These are phyloP conservation scores for Potorous gilbertii DNA, from an alignment of 2,797 vertebrate species.

Conservation along the genomic window DNA sequence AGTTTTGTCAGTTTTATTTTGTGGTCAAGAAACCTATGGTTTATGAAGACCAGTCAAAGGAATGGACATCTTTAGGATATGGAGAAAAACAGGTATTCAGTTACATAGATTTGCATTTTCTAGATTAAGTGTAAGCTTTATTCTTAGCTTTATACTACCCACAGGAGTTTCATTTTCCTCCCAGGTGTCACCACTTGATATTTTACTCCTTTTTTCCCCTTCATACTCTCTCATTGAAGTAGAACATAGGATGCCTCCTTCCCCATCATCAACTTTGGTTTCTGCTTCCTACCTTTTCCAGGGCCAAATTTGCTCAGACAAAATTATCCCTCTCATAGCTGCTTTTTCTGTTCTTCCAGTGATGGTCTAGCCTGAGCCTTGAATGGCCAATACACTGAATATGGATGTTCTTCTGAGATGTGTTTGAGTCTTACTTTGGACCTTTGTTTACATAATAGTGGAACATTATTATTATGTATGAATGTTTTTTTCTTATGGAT, in stretches of 20 bases:
- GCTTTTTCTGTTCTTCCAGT: not conserved
- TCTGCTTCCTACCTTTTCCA: not conserved
- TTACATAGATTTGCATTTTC: not conserved
- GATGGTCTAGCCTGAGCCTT: not conserved
- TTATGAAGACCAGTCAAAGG: slow-evolving; percentile 17
- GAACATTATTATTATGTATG: not conserved
- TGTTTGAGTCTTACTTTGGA: not conserved
- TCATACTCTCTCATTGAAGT: not conserved
- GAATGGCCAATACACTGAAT: not conserved
- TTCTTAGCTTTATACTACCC: not conserved
- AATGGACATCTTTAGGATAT: slow-evolving; percentile 82
- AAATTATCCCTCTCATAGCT: not conserved
- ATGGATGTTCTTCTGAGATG: not conserved
- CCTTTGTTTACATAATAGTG: not conserved
- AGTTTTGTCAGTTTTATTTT: slow-evolving; percentile 87
- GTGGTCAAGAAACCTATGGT: slow-evolving; percentile 82
- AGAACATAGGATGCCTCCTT: not conserved
- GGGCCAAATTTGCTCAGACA: not conserved
- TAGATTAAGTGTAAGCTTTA: not conserved
- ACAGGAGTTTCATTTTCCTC: not conserved
- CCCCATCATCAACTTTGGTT: not conserved
- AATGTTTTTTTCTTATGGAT: not conserved
- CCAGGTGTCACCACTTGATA: not conserved
- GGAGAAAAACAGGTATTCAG: slow-evolving; percentile 81
- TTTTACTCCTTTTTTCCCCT: not conserved